Conservation (phyloP, 2,797 vertebrate genomes). For the Platalea minor region DNA sequence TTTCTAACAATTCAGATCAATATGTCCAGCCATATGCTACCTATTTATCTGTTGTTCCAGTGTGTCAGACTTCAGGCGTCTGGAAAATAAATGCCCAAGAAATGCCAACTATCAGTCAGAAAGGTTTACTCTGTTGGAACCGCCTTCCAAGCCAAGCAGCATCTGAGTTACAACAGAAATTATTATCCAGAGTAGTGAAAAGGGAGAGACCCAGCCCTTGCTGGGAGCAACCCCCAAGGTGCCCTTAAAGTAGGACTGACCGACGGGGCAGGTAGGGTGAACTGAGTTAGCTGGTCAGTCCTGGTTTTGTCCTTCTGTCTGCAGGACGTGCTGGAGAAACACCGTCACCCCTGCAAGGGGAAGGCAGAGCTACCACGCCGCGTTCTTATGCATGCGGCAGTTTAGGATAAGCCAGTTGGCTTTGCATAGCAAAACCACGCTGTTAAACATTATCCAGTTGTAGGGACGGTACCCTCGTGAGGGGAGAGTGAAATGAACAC, state of each 20-base stretch:
- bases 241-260: background rate
- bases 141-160: background rate
- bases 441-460: background rate
- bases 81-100: background rate
- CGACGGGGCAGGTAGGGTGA: background rate
- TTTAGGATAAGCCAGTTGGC: background rate
- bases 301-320: background rate
- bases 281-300: background rate
- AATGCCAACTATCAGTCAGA: background rate
- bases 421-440: rapidly evolving
- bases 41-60: conserved; percentile 3
- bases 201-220: background rate
- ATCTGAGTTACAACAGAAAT: background rate
- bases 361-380: background rate
- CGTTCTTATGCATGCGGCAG: rapidly evolving
- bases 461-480: rapidly evolving
- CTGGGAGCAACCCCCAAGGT: background rate
- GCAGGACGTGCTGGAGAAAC: background rate
- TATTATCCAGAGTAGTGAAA: background rate
- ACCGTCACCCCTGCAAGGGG: background rate
- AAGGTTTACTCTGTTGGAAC: background rate
- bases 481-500: background rate
- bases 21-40: background rate
- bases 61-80: background rate
- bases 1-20: conserved; percentile 1